phyloP scores from a whole-genome alignment of 2,888 invertebrate genomes.

The Eubasilissa splendida region DNA sequence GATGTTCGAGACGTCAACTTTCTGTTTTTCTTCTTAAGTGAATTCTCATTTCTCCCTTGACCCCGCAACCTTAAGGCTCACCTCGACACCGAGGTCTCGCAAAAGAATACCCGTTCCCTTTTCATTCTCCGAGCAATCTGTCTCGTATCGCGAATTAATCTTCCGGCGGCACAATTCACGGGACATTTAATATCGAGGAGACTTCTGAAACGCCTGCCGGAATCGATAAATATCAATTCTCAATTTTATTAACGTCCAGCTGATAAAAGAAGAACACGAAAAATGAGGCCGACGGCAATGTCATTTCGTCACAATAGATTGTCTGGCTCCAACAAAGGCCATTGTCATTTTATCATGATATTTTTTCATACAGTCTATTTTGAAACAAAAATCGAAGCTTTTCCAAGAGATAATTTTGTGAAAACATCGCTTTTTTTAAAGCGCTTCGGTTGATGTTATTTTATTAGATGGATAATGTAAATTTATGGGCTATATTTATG shows the following conservation, averaged over 20 bases:
- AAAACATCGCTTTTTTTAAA: no score
- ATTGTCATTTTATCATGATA: no score
- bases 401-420: no score
- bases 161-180: conserved; percentile 14
- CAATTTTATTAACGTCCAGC: conserved; percentile 15
- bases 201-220: neutral
- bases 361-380: no score
- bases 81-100: no score
- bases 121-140: conserved; percentile 5
- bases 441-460: no score
- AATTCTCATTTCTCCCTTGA: neutral
- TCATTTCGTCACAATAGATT: neutral
- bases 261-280: conserved; percentile 12
- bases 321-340: neutral
- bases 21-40: neutral
- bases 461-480: no score
- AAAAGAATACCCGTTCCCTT: neutral
- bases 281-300: neutral
- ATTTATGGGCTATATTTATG: no score
- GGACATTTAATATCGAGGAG: conserved; percentile 29
- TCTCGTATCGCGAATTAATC: conserved; percentile 14
- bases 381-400: no score
- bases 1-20: neutral
- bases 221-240: conserved; percentile 35
- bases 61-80: no score